These are phyloP conservation scores for Ecdyonurus torrentis DNA, from an alignment of 2,888 invertebrate genomes.

Conservation along the genomic window DNA sequence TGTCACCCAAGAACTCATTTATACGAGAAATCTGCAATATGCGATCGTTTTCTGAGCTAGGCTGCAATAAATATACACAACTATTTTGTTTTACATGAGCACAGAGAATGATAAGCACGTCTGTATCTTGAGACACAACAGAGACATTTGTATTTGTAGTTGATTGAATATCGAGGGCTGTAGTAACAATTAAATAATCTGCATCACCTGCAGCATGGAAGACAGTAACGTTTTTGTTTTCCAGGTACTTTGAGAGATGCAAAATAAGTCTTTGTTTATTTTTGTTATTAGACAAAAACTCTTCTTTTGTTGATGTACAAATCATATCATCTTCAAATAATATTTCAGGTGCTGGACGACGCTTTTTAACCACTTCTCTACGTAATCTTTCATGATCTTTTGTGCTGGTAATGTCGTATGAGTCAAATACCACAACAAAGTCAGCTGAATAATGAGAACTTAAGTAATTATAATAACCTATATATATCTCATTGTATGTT, in stretches of 20 bases:
- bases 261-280: background rate
- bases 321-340: constrained; percentile 11
- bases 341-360: constrained; percentile 12
- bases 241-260: background rate
- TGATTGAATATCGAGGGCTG: no score
- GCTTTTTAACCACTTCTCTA: constrained; percentile 12
- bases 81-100: background rate
- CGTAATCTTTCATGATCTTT: constrained; percentile 13
- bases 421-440: constrained; percentile 14
- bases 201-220: background rate
- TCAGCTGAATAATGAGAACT: constrained; percentile 14
- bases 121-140: background rate
- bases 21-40: background rate
- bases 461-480: constrained; percentile 14
- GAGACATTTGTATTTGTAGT: no score
- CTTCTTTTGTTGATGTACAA: background rate
- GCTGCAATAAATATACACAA: background rate
- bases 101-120: background rate
- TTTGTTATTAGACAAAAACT: background rate
- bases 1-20: background rate
- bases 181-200: no score
- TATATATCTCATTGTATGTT: constrained; percentile 14
- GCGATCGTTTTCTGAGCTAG: background rate
- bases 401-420: constrained; percentile 13
- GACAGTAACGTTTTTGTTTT: background rate